Conservation (phyloP, 2,113 vertebrate genomes). For the Pandion haliaetus region DNA sequence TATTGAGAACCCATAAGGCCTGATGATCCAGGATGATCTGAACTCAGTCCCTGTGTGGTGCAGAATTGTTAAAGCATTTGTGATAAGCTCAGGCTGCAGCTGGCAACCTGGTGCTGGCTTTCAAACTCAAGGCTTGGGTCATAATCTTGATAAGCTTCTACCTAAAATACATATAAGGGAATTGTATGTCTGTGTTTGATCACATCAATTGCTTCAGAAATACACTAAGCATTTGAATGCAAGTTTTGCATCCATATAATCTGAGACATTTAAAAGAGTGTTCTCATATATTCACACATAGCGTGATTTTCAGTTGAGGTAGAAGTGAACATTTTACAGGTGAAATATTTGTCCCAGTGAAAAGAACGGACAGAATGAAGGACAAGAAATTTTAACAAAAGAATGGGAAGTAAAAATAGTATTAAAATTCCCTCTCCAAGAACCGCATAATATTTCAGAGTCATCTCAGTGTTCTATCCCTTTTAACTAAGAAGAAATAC, state of each 20-base stretch:
- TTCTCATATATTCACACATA: neutral
- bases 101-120: neutral
- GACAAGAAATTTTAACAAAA: neutral
- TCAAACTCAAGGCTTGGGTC: neutral
- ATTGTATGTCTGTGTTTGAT: neutral
- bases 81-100: neutral
- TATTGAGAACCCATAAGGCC: neutral
- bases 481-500: neutral
- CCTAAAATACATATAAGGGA: neutral
- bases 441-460: neutral
- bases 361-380: neutral
- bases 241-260: neutral
- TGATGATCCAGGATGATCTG: neutral
- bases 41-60: neutral
- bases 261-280: neutral
- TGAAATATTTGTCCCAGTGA: neutral
- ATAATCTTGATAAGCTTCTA: neutral
- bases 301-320: neutral
- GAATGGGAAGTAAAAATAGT: neutral
- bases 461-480: neutral
- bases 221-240: neutral
- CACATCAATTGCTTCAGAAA: neutral
- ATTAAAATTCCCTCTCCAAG: neutral
- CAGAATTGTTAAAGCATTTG: neutral
- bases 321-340: neutral